These are phyloP conservation scores for Ceramica pisi DNA, from an alignment of 2,888 invertebrate genomes.

Conservation along the genomic window DNA sequence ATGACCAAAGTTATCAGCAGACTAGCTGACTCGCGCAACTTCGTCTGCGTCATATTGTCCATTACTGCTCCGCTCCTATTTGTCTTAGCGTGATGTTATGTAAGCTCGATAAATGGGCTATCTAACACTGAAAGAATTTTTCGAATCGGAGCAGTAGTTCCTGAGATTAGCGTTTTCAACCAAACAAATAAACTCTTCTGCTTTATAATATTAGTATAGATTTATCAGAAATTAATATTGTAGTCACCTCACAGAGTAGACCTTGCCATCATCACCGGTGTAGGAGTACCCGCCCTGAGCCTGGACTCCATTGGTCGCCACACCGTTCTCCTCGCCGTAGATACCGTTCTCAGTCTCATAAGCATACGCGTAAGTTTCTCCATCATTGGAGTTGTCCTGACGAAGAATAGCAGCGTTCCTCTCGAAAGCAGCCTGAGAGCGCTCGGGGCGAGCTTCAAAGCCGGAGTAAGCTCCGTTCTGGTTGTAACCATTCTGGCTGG, in stretches of 20 bases:
- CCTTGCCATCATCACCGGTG: conserved; percentile 86
- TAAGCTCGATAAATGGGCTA: too few relatives aligned
- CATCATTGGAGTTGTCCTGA: conserved; percentile 82
- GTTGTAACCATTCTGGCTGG: conserved; percentile 35
- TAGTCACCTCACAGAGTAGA: conserved; percentile 82
- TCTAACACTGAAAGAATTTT: too few relatives aligned
- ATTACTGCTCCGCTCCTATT: too few relatives aligned
- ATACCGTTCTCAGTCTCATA: conserved; percentile 88
- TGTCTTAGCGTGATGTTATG: too few relatives aligned
- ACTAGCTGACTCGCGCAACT: too few relatives aligned
- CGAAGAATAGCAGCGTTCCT: conserved; percentile 85
- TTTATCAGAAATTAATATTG: too few relatives aligned
- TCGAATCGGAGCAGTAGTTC: too few relatives aligned
- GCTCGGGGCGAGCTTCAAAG: conserved; percentile 74
- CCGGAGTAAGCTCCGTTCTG: conserved; percentile 62
- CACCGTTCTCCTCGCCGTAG: conserved; percentile 83
- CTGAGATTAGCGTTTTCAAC: too few relatives aligned
- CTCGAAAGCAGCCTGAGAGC: conserved; percentile 82
- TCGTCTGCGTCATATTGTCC: too few relatives aligned
- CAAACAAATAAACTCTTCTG: too few relatives aligned
- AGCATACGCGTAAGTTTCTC: conserved; percentile 82
- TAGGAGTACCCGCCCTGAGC: conserved; percentile 86
- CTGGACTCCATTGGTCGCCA: conserved; percentile 85
- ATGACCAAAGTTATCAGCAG: too few relatives aligned
- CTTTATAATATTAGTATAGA: too few relatives aligned